Evolutionary conservation across 2,888 invertebrate genomes (phyloP).

Genomic region (Amphipoea oculea): DNA sequence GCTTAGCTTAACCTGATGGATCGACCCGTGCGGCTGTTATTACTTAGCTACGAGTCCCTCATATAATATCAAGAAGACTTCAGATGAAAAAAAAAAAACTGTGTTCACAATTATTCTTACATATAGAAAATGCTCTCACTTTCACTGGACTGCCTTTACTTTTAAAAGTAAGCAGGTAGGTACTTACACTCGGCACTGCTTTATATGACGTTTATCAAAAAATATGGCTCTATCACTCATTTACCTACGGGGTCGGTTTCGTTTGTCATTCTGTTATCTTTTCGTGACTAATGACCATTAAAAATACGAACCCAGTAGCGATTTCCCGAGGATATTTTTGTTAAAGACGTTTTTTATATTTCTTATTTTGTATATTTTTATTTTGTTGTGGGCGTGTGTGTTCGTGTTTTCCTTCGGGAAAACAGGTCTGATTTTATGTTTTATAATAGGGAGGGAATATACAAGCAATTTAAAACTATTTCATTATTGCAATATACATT

Average conservation of each 20-base stretch:
- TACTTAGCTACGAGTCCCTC: background rate
- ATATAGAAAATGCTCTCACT: background rate
- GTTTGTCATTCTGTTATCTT: constrained; percentile 70
- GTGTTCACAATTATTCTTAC: background rate
- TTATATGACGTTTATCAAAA: constrained; percentile 32
- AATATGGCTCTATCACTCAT: constrained; percentile 52
- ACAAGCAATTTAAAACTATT: background rate
- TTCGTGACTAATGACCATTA: constrained; percentile 70
- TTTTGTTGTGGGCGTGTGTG: background rate
- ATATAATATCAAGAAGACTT: background rate
- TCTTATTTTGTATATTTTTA: constrained; percentile 16
- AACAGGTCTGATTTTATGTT: background rate
- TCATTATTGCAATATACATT: background rate
- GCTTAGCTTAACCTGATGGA: background rate
- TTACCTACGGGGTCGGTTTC: constrained; percentile 63
- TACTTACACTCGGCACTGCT: constrained; percentile 4
- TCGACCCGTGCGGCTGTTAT: background rate
- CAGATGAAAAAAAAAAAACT: background rate
- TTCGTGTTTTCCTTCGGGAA: background rate
- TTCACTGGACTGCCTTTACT: background rate
- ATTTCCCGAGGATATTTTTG: constrained; percentile 37
- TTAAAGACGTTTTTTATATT: constrained; percentile 26
- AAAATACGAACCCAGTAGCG: constrained; percentile 61
- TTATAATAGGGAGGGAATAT: background rate
- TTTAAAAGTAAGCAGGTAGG: constrained; percentile 6